Base-by-base conservation (phyloP, 1,140 invertebrate genomes). In the Drosophila paulistorum region DNA sequence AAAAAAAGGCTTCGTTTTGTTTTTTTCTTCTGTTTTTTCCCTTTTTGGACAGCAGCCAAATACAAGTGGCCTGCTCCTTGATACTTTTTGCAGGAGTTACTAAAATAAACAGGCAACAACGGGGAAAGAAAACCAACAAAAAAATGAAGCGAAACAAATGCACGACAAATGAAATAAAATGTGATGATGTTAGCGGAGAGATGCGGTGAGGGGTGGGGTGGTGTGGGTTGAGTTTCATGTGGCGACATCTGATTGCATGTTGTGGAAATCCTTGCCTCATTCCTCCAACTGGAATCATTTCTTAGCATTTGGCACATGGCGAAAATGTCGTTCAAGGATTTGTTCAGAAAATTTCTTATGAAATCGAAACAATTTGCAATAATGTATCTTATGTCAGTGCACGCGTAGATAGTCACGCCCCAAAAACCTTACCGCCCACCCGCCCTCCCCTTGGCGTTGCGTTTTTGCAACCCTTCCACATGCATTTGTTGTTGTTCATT, bases 291-390 rank as follows among this genome's bases (percentile, higher is more conserved):
- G 7, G 26, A 33, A 59, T 59, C 57, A 59, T 59, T 59, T 59
- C 57, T 59, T 59, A 59, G 57, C 65, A 54, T 59, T 68, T 68
- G 73, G 74, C 74, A 76, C 41, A 61, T 59, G 77, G 77, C 68
- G 62, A 80, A 80, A 66, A 72, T 66, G 64, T 65, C 51, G 66
- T 65, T 58, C 81, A 70, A 79, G 78, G 71, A 81, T 75, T 78
- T 71, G 69, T 80, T 70, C 65, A 63, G 64, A 75, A 77, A 83
- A 78, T 75, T 83, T 84, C 71, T 89, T 87, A 87, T 89, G 77
- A 84, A 87, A 89, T 84, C 68, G 84, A 87, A 87, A 87, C 84
- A 87, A 87, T 87, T 87, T 89, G 80, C 84, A 87, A 87, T 89
- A 87, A 87, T 87, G 84, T 89, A 87, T 83, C 84, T 89, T 80